These are phyloP conservation scores for Drosophila phalerata DNA, from an alignment of 2,888 invertebrate species.

Conservation along the genomic window DNA sequence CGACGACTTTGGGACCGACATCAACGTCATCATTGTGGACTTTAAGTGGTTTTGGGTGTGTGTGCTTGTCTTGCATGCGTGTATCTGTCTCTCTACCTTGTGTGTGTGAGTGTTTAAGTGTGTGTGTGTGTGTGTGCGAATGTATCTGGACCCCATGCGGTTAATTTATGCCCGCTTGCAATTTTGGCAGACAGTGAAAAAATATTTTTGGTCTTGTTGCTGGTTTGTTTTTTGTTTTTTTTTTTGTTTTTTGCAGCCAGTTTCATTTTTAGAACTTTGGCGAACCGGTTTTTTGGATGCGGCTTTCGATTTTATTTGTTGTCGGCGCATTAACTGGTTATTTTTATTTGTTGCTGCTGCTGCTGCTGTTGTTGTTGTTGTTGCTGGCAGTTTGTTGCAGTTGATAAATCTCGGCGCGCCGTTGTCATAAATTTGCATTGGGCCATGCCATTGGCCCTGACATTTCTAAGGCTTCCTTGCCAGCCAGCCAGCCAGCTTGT, in stretches of 20 bases:
- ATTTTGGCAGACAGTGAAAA: slow-evolving; percentile 81
- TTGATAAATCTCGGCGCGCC: slow-evolving; percentile 74
- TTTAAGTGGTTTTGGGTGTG: slow-evolving; percentile 79
- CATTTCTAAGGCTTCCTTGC: slow-evolving; percentile 81
- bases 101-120: slow-evolving; percentile 34
- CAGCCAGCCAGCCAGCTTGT: slow-evolving; percentile 14
- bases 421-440: slow-evolving; percentile 80
- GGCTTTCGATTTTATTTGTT: slow-evolving; percentile 82
- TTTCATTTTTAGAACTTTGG: slow-evolving; percentile 81
- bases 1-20: slow-evolving; percentile 55
- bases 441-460: slow-evolving; percentile 78
- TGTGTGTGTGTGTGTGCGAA: slow-evolving; percentile 41
- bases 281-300: slow-evolving; percentile 77
- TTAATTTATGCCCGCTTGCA: slow-evolving; percentile 78
- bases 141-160: slow-evolving; percentile 78
- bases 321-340: slow-evolving; percentile 74
- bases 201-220: slow-evolving; percentile 76
- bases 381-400: slow-evolving; percentile 61
- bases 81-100: slow-evolving; percentile 41
- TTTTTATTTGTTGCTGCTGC: slow-evolving; percentile 54
- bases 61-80: slow-evolving; percentile 61
- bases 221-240: slow-evolving; percentile 10
- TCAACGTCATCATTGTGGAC: slow-evolving; percentile 81
- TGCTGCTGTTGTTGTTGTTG: slow-evolving; percentile 45
- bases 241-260: slow-evolving; percentile 54